Evolutionary conservation across 1,140 invertebrate species (phyloP).

Genomic region (Heliconius eleuchia): DNA sequence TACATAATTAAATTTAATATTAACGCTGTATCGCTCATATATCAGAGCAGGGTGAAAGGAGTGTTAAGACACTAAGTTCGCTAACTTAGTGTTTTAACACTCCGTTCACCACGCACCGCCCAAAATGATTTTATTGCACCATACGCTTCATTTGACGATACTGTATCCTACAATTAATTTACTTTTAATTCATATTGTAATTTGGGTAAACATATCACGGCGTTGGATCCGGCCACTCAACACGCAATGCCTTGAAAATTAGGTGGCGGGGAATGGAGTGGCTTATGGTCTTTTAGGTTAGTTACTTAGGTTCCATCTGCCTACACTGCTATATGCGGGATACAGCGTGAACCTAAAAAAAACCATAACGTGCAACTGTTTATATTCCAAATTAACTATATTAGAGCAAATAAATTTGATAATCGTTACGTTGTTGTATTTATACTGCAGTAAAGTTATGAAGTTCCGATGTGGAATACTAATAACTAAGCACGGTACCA

Average conservation of each 20-base stretch:
- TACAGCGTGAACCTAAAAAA: neutral
- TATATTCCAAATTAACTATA: neutral
- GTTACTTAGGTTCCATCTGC: neutral
- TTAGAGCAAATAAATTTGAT: constrained; percentile 19
- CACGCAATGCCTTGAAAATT: neutral
- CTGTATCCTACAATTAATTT: too few relatives aligned
- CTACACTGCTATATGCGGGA: neutral
- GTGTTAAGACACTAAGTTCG: too few relatives aligned
- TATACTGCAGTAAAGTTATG: constrained; percentile 36
- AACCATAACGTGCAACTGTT: neutral
- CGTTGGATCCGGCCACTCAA: neutral
- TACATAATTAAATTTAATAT: too few relatives aligned
- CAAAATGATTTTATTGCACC: too few relatives aligned
- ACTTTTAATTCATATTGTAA: neutral
- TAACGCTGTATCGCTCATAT: too few relatives aligned
- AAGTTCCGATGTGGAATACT: constrained; percentile 50
- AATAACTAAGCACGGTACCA: constrained; percentile 47
- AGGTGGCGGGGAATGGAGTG: neutral
- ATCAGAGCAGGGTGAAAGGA: too few relatives aligned
- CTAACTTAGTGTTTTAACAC: too few relatives aligned
- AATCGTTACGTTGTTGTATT: constrained; percentile 22
- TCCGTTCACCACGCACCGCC: too few relatives aligned
- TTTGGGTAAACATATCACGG: too few relatives aligned
- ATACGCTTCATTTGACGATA: too few relatives aligned
- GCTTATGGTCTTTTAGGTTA: neutral